Evolutionary conservation across 2,797 vertebrate genomes (phyloP).

Genomic region (Mus spretus): DNA sequence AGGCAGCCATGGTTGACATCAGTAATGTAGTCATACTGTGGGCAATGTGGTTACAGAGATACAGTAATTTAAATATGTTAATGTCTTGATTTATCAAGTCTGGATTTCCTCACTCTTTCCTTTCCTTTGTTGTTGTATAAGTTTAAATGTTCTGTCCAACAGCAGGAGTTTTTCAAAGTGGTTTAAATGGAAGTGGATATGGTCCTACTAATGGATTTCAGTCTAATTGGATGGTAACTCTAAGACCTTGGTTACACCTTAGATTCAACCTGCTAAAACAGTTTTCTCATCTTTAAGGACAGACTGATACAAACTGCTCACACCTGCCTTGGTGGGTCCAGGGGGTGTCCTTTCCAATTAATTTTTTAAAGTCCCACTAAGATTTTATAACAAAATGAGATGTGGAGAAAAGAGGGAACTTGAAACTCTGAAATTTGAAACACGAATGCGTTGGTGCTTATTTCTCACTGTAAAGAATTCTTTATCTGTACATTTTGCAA

Average conservation of each 20-base stretch:
- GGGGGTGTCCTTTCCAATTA: neutral
- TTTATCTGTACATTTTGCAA: neutral
- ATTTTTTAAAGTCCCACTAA: neutral
- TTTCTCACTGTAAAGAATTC: neutral
- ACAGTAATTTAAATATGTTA: neutral
- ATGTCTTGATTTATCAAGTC: neutral
- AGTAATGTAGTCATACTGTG: neutral
- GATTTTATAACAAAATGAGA: neutral
- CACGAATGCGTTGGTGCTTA: neutral
- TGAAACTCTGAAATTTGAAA: neutral
- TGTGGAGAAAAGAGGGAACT: neutral
- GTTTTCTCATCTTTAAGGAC: neutral
- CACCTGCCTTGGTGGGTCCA: neutral
- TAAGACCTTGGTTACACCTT: neutral
- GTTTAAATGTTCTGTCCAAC: neutral
- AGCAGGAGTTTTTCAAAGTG: neutral
- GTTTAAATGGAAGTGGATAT: neutral
- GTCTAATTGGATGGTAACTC: neutral
- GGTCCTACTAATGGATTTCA: neutral
- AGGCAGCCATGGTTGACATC: fast-evolving
- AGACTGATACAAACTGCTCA: neutral
- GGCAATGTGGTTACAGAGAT: neutral
- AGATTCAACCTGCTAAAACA: neutral
- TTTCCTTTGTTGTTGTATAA: neutral
- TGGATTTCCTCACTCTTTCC: neutral